Conservation (phyloP, 2,113 vertebrate genomes). For the Gopherus evgoodei region DNA sequence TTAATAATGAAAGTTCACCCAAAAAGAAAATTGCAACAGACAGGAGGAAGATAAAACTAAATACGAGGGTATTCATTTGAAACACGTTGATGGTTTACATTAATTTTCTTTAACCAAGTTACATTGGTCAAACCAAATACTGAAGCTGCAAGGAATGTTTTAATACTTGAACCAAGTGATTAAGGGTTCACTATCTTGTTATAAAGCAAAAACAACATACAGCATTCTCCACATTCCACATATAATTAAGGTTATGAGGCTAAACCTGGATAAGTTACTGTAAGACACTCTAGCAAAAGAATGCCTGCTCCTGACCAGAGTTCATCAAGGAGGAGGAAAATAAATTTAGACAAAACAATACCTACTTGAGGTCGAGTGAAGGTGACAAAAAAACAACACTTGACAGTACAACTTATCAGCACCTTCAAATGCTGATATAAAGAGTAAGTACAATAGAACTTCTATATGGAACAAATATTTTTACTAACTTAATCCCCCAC, state of each 20-base stretch:
- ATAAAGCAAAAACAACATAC: slow-evolving; percentile 76
- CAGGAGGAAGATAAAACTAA: not conserved
- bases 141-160: slow-evolving; percentile 59
- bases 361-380: slow-evolving; percentile 11
- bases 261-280: slow-evolving; percentile 68
- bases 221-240: slow-evolving; percentile 87
- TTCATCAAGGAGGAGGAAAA: not conserved
- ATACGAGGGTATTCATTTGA: not conserved
- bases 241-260: slow-evolving; percentile 83
- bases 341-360: not conserved
- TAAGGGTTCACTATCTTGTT: slow-evolving; percentile 80
- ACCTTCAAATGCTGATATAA: not conserved
- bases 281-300: not conserved
- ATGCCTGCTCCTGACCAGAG: not conserved
- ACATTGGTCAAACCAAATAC: slow-evolving; percentile 29
- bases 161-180: slow-evolving; percentile 81
- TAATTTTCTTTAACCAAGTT: not conserved
- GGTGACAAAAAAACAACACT: not conserved
- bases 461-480: not conserved
- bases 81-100: not conserved
- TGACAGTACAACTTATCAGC: not conserved
- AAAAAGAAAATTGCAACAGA: not conserved
- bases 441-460: not conserved
- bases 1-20: not conserved
- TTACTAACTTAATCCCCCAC: not conserved